A percentile compares a stretch with the other conserved stretches of the same genome.
These are phyloP conservation scores for Lepas anatifera DNA, from an alignment of 2,888 invertebrate genomes.

Conservation along the genomic window DNA sequence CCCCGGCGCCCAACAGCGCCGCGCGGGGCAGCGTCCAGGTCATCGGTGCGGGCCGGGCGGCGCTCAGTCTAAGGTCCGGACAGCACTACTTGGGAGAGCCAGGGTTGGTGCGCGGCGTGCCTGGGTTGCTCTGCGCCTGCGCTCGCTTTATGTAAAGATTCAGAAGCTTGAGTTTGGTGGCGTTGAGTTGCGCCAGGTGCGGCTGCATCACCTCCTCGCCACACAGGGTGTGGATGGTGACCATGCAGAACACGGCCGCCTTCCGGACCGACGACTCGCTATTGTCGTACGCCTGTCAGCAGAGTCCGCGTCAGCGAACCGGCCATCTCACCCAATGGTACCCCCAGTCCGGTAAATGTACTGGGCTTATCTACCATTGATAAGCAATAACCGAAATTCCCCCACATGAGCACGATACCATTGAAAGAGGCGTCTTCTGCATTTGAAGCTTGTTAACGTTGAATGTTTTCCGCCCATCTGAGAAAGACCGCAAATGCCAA, in stretches of 20 bases:
- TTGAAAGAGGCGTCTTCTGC: no score
- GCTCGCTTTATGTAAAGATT: constrained; percentile 62
- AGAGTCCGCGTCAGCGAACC: background rate
- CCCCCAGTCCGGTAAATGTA: no score
- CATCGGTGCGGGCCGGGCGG: no score
- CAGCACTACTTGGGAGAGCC: constrained; percentile 21
- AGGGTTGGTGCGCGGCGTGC: constrained; percentile 24
- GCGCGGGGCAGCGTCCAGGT: background rate
- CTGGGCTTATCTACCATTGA: no score
- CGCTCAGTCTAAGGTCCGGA: background rate
- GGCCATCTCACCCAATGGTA: no score
- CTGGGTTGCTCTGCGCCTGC: constrained; percentile 24
- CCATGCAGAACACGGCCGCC: constrained; percentile 94
- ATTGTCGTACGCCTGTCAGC: constrained; percentile 71
- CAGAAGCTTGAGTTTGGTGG: constrained; percentile 77
- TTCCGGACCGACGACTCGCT: constrained; percentile 85
- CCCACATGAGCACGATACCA: no score
- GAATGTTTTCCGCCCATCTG: no score
- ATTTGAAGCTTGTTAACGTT: no score
- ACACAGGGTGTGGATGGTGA: constrained; percentile 76
- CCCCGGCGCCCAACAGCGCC: background rate
- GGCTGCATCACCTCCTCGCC: constrained; percentile 75
- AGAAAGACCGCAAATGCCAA: no score
- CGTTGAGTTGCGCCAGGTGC: constrained; percentile 64
- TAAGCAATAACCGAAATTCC: no score